phyloP scores from a whole-genome alignment of 2,888 invertebrate genomes.

The Hymenopus coronatus region DNA sequence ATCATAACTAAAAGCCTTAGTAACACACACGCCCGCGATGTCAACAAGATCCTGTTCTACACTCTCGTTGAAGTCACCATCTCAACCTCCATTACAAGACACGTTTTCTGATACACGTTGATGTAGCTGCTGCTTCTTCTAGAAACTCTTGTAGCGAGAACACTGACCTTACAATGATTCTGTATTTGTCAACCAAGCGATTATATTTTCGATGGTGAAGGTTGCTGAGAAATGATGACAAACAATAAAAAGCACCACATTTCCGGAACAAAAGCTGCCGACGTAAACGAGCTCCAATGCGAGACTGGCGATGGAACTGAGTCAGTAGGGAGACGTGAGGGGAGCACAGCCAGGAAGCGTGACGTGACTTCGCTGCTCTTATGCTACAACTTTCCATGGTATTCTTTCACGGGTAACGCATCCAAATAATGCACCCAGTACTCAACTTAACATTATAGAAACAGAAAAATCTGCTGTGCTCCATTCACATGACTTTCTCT shows the following conservation, averaged over 20 bases:
- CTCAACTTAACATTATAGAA: too few relatives aligned
- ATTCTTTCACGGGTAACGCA: not conserved
- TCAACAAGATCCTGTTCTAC: not conserved
- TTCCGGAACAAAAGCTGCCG: not conserved
- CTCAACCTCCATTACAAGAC: not conserved
- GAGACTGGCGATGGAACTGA: not conserved
- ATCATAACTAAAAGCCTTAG: not conserved
- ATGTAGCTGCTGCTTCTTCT: not conserved
- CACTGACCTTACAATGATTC: not conserved
- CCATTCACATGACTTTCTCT: too few relatives aligned
- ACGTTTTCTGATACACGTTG: not conserved
- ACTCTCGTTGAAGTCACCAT: not conserved
- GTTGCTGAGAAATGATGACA: not conserved
- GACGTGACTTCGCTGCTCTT: not conserved
- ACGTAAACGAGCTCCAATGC: not conserved
- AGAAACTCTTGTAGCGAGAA: not conserved
- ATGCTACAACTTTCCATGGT: not conserved
- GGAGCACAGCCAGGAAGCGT: not conserved
- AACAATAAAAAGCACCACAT: not conserved
- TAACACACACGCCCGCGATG: not conserved
- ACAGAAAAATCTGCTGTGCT: too few relatives aligned
- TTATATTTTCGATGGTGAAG: not conserved
- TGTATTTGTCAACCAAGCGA: not conserved
- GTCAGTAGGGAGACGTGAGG: not conserved
- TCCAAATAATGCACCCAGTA: not conserved